Conservation (phyloP, 1,140 invertebrate species). For the Berghia stephanieae region DNA sequence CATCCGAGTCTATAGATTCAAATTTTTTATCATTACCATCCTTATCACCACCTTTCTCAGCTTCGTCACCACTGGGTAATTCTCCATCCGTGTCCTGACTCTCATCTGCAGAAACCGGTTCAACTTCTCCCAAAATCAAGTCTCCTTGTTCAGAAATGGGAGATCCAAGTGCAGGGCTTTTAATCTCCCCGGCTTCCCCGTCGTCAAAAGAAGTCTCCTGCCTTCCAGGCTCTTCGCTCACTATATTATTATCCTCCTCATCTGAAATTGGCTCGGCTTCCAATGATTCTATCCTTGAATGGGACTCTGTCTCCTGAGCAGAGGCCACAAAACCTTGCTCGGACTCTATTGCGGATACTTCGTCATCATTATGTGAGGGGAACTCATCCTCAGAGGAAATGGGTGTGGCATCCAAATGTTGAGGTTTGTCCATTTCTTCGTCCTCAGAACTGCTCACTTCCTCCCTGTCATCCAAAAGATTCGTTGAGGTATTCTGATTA, state of each 20-base stretch:
- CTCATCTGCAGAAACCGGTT: conserved; percentile 21
- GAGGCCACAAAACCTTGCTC: not conserved
- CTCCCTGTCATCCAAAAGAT: conserved; percentile 1
- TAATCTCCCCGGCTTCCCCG: conserved; percentile 38
- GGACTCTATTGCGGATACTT: not conserved
- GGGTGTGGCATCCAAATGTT: no score
- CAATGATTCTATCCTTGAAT: conserved; percentile 11
- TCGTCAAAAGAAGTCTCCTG: conserved; percentile 28
- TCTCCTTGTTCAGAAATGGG: conserved; percentile 11
- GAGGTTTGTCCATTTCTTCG: no score
- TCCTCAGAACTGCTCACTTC: conserved; percentile 16
- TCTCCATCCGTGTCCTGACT: conserved; percentile 31
- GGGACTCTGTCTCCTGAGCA: not conserved
- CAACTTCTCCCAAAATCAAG: not conserved
- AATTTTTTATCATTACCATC: conserved; percentile 27
- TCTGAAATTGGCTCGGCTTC: conserved; percentile 45
- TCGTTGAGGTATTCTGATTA: not conserved
- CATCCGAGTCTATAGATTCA: conserved; percentile 31
- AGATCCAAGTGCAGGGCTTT: conserved; percentile 31
- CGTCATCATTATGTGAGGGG: conserved; percentile 28
- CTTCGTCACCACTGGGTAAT: conserved; percentile 25
- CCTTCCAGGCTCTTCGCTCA: conserved; percentile 19
- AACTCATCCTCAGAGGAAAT: no score
- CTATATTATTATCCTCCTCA: conserved; percentile 39
- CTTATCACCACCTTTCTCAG: no score